These are phyloP conservation scores for Cybosia mesomella DNA, from an alignment of 2,888 invertebrate genomes.

Conservation along the genomic window DNA sequence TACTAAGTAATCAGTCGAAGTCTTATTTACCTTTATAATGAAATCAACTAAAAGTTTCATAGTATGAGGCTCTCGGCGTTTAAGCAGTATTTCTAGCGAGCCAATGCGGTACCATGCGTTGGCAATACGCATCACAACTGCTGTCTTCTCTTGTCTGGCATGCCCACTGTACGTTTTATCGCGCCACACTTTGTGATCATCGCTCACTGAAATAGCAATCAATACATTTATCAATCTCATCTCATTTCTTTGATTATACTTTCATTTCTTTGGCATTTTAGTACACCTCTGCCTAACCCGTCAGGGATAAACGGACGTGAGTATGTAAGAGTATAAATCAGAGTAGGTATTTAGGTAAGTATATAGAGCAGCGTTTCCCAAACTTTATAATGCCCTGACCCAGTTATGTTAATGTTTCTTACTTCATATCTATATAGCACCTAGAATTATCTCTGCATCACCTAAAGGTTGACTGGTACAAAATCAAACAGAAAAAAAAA, in stretches of 20 bases:
- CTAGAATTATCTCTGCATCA: no score
- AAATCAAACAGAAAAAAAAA: no score
- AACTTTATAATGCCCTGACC: neutral
- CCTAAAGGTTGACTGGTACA: no score
- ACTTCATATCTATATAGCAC: no score
- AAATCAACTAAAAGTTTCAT: slow-evolving; percentile 84
- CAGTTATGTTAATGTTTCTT: neutral
- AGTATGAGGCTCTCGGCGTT: slow-evolving; percentile 80
- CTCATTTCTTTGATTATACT: neutral
- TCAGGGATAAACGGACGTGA: neutral
- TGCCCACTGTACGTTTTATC: slow-evolving; percentile 88
- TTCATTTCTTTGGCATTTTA: no score
- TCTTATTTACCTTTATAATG: slow-evolving; percentile 65
- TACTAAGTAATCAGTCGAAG: neutral
- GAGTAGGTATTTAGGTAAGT: neutral
- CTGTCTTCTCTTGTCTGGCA: slow-evolving; percentile 84
- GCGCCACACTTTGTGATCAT: slow-evolving; percentile 86
- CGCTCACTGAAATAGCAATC: slow-evolving; percentile 67
- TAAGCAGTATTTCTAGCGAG: slow-evolving; percentile 88
- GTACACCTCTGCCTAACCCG: neutral
- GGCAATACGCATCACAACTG: slow-evolving; percentile 86
- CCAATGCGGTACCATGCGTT: slow-evolving; percentile 88
- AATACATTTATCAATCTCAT: neutral
- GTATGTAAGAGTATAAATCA: neutral
- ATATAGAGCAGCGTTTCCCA: neutral